A percentile compares a stretch with the other conserved stretches of the same genome.
These are phyloP conservation scores for Poecilia picta DNA, from an alignment of 2,797 vertebrate species.

Conservation along the genomic window DNA sequence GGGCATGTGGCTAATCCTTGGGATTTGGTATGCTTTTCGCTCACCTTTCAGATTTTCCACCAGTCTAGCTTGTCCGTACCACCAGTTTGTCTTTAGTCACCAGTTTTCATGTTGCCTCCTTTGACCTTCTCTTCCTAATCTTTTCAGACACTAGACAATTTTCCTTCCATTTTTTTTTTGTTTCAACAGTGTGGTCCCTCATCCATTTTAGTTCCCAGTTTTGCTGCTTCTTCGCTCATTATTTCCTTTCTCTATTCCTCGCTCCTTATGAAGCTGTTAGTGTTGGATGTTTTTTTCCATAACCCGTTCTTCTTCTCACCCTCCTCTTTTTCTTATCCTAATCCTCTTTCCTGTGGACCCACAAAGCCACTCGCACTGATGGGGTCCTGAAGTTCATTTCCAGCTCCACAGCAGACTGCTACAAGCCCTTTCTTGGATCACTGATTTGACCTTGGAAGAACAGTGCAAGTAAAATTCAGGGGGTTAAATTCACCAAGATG, in stretches of 20 bases:
- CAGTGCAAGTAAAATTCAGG: slow-evolving; percentile 46
- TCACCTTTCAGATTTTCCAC: slow-evolving; percentile 29
- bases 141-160: not conserved
- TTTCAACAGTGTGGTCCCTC: slow-evolving; percentile 23
- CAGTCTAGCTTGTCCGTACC: slow-evolving; percentile 26
- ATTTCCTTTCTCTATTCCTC: slow-evolving; percentile 40
- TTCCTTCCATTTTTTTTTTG: slow-evolving; percentile 18
- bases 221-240: slow-evolving; percentile 41
- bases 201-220: slow-evolving; percentile 39
- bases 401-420: slow-evolving; percentile 62
- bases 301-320: slow-evolving; percentile 26
- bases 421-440: slow-evolving; percentile 43
- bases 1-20: slow-evolving; percentile 67
- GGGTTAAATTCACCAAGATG: not conserved
- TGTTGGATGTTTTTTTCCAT: slow-evolving; percentile 24
- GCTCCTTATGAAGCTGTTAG: slow-evolving; percentile 34
- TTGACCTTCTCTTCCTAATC: slow-evolving; percentile 10
- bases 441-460: slow-evolving; percentile 57
- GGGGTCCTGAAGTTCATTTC: slow-evolving; percentile 62
- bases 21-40: slow-evolving; percentile 48
- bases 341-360: slow-evolving; percentile 24
- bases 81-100: slow-evolving; percentile 10
- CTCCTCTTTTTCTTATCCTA: slow-evolving; percentile 5
- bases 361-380: slow-evolving; percentile 33
- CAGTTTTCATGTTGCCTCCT: slow-evolving; percentile 8